Evolutionary conservation across 2,888 invertebrate genomes (phyloP).

Genomic region (Melieria picta): DNA sequence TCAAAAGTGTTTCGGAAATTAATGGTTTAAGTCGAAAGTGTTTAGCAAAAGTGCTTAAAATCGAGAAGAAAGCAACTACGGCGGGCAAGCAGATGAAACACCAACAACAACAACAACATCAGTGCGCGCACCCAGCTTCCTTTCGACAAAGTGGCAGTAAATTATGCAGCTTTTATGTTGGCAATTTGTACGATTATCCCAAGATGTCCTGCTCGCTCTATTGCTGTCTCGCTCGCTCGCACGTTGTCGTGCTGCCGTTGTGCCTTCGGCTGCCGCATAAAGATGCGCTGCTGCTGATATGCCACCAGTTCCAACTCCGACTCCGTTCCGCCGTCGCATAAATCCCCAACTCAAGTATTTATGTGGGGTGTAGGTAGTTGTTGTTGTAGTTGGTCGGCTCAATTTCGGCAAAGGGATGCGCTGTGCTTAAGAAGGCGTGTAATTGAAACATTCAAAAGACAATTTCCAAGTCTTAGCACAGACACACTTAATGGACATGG

Average conservation of each 20-base stretch:
- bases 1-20: conserved; percentile 54
- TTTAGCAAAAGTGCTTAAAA: conserved; percentile 51
- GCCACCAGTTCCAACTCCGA: too few relatives aligned
- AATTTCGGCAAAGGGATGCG: conserved; percentile 57
- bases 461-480: conserved; percentile 66
- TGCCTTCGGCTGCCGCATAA: too few relatives aligned
- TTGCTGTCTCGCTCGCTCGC: too few relatives aligned
- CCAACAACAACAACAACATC: background rate
- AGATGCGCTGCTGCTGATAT: too few relatives aligned
- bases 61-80: conserved; percentile 28
- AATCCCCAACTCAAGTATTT: conserved; percentile 31
- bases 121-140: background rate
- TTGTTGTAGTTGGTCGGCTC: conserved; percentile 38
- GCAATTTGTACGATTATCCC: conserved; percentile 50
- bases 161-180: conserved; percentile 50
- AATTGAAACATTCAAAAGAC: conserved; percentile 68
- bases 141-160: conserved; percentile 41
- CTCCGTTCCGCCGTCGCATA: background rate
- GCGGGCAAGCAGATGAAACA: conserved; percentile 32
- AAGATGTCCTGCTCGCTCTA: conserved; percentile 35
- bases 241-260: too few relatives aligned
- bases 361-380: conserved; percentile 21
- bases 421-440: conserved; percentile 68
- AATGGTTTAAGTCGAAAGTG: conserved; percentile 63
- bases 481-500: conserved; percentile 57